Conservation (phyloP, 2,888 invertebrate genomes). For the Minunthozetes semirufus region DNA sequence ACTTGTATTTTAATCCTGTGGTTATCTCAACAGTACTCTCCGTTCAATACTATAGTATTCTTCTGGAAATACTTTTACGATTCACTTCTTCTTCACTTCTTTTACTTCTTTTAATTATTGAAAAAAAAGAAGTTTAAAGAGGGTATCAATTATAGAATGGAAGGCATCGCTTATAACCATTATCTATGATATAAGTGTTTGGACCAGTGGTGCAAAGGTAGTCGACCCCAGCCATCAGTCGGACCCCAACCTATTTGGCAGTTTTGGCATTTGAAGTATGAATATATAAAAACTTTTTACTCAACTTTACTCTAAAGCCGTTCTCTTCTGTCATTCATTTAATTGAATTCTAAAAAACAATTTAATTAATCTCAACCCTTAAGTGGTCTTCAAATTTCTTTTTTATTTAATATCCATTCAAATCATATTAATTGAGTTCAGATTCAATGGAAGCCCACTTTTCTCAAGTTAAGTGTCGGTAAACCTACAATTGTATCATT, state of each 20-base stretch:
- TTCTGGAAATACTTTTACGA: conserved; percentile 10
- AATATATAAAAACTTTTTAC: conserved; percentile 14
- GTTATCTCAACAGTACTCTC: background rate
- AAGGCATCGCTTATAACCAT: background rate
- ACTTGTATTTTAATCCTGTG: conserved; percentile 7
- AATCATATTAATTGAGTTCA: background rate
- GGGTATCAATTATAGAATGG: conserved; percentile 28
- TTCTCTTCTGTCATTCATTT: conserved; percentile 2
- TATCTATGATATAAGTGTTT: conserved; percentile 9
- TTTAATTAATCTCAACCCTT: conserved; percentile 23
- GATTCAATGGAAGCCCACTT: no score
- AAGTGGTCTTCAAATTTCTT: background rate
- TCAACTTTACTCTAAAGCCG: conserved; percentile 4
- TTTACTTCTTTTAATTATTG: conserved; percentile 10
- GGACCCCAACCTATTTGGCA: background rate
- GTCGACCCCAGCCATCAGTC: background rate
- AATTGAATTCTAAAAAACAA: conserved; percentile 13
- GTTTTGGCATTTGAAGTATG: conserved; percentile 13
- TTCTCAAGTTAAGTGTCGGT: background rate
- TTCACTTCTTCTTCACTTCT: conserved; percentile 1
- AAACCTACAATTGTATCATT: background rate
- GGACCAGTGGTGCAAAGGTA: conserved; percentile 1
- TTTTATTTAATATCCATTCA: background rate
- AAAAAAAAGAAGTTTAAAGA: conserved; percentile 25
- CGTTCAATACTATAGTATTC: background rate